phyloP scores from a whole-genome alignment of 1,140 invertebrate genomes.

The Paraescarpia echinospica region DNA sequence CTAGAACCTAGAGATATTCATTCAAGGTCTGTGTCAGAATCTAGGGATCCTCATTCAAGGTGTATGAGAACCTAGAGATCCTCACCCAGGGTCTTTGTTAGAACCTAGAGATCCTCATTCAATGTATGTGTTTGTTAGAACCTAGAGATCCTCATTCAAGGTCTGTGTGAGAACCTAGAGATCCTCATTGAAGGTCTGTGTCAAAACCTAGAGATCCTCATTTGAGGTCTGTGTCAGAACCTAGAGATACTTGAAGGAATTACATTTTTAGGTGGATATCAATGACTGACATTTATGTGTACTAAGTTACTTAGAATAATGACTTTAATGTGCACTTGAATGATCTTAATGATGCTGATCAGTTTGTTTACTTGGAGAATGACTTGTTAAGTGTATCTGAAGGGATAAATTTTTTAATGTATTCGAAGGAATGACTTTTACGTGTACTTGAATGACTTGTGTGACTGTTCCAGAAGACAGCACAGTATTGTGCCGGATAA shows the following conservation, averaged over 20 bases:
- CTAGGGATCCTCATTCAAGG: too few relatives aligned
- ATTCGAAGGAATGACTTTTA: neutral
- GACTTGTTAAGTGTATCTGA: neutral
- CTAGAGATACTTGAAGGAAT: neutral
- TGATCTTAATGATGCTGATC: too few relatives aligned
- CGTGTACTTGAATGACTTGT: neutral
- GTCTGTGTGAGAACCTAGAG: neutral
- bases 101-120: too few relatives aligned
- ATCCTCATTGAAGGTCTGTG: neutral
- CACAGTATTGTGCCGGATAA: conserved; percentile 8
- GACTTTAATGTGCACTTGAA: too few relatives aligned
- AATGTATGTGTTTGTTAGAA: neutral
- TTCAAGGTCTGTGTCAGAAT: too few relatives aligned
- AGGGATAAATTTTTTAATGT: neutral
- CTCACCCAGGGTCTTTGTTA: too few relatives aligned
- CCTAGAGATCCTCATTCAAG: neutral
- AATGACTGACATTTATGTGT: too few relatives aligned
- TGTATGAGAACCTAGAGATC: too few relatives aligned
- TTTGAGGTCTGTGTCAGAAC: neutral
- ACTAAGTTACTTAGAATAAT: too few relatives aligned
- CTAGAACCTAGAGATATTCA: too few relatives aligned
- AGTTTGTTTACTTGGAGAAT: too few relatives aligned
- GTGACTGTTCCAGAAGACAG: neutral
- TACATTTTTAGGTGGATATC: neutral
- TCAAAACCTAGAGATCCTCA: neutral